Conservation (phyloP, 2,888 invertebrate genomes). For the Drosophila mercatorum region DNA sequence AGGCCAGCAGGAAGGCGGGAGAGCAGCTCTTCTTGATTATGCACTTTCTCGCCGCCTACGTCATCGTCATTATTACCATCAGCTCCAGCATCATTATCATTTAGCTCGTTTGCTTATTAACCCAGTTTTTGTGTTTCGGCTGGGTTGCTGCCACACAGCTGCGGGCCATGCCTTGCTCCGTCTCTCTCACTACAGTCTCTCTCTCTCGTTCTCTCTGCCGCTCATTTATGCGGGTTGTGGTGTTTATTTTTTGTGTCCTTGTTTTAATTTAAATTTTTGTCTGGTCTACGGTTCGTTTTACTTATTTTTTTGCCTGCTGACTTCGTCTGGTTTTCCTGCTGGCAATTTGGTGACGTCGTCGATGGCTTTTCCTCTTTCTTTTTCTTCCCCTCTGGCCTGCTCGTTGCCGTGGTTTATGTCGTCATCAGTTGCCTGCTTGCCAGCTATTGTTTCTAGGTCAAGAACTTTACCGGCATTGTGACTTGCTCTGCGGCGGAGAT, state of each 20-base stretch:
- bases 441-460: slow-evolving; percentile 82
- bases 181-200: slow-evolving; percentile 3
- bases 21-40: slow-evolving; percentile 62
- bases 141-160: slow-evolving; percentile 52
- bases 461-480: slow-evolving; percentile 74
- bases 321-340: slow-evolving; percentile 29
- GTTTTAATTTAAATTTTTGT: slow-evolving; percentile 84
- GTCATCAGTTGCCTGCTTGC: slow-evolving; percentile 70
- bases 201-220: slow-evolving; percentile 4
- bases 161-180: slow-evolving; percentile 41
- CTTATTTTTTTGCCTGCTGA: slow-evolving; percentile 22
- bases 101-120: slow-evolving; percentile 79
- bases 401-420: slow-evolving; percentile 56
- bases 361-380: slow-evolving; percentile 18
- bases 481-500: slow-evolving; percentile 35
- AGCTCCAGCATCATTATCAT: slow-evolving; percentile 30
- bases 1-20: slow-evolving; percentile 17
- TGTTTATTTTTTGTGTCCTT: slow-evolving; percentile 76
- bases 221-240: slow-evolving; percentile 47
- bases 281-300: slow-evolving; percentile 69
- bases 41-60: slow-evolving; percentile 64
- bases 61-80: slow-evolving; percentile 16
- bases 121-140: slow-evolving; percentile 73
- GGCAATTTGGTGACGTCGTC: slow-evolving; percentile 64
- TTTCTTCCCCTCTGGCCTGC: not conserved